Evolutionary conservation across 2,888 invertebrate species (phyloP).

Genomic region (Heteromyza rotundicornis): DNA sequence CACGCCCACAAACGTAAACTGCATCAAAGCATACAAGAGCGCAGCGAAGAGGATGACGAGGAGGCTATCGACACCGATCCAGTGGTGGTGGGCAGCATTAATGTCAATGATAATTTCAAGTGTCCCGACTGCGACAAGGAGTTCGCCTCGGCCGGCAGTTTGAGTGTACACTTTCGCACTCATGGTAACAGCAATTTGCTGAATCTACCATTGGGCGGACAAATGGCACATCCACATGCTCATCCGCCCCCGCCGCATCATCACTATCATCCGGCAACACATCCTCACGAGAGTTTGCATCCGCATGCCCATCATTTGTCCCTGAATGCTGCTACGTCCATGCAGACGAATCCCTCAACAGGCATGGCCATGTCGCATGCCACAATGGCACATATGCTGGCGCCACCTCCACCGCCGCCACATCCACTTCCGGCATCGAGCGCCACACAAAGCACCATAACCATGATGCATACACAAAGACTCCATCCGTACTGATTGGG

Average conservation of each 20-base stretch:
- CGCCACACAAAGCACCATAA: slow-evolving; percentile 50
- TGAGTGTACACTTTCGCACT: slow-evolving; percentile 59
- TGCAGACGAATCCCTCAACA: slow-evolving; percentile 40
- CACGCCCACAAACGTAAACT: slow-evolving; percentile 63
- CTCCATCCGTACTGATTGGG: slow-evolving; percentile 42
- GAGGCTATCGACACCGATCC: slow-evolving; percentile 43
- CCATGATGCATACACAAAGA: slow-evolving; percentile 58
- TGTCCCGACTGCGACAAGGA: slow-evolving; percentile 62
- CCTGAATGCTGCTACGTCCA: slow-evolving; percentile 46
- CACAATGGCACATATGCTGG: slow-evolving; percentile 51
- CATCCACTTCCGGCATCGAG: slow-evolving; percentile 46
- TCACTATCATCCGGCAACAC: slow-evolving; percentile 33
- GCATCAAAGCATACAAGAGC: slow-evolving; percentile 47
- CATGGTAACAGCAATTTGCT: slow-evolving; percentile 52
- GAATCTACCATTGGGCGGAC: slow-evolving; percentile 42
- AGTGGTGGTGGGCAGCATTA: slow-evolving; percentile 41
- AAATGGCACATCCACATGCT: slow-evolving; percentile 24
- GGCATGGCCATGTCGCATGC: slow-evolving; percentile 46
- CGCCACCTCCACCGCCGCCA: slow-evolving; percentile 54
- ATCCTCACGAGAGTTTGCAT: slow-evolving; percentile 38
- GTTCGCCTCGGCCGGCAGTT: slow-evolving; percentile 55
- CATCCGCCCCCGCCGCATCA: slow-evolving; percentile 34
- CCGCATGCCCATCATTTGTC: slow-evolving; percentile 40
- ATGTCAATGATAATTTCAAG: slow-evolving; percentile 51
- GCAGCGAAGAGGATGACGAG: slow-evolving; percentile 44